These are phyloP conservation scores for Drosophila hawaiiensis DNA, from an alignment of 2,888 invertebrate species.

Conservation along the genomic window DNA sequence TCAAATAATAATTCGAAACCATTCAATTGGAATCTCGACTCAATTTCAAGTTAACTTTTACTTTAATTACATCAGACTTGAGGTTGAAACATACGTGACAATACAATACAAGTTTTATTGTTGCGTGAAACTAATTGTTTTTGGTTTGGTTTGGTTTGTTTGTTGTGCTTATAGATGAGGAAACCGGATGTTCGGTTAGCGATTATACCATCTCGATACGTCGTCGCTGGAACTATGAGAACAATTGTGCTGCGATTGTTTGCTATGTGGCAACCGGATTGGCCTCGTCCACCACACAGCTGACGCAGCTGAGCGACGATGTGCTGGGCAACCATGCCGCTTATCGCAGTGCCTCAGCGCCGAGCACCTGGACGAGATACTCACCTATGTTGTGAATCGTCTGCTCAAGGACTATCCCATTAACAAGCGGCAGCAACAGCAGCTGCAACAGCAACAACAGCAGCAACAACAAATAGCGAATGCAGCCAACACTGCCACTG, in stretches of 20 bases:
- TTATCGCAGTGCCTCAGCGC: conserved; percentile 85
- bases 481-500: conserved; percentile 24
- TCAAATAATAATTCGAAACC: too few relatives aligned
- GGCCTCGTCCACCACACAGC: conserved; percentile 85
- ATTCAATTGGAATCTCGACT: background rate
- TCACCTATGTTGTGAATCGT: conserved; percentile 86
- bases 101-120: background rate
- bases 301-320: conserved; percentile 85
- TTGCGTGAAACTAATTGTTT: background rate
- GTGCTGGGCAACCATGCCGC: conserved; percentile 82
- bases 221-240: conserved; percentile 95
- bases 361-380: conserved; percentile 86
- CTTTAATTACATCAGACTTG: background rate
- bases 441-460: conserved; percentile 33
- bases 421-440: conserved; percentile 68
- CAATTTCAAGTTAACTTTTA: background rate
- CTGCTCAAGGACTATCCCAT: conserved; percentile 86
- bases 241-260: conserved; percentile 93
- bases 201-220: conserved; percentile 93
- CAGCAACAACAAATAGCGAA: conserved; percentile 17
- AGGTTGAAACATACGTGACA: background rate
- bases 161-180: conserved; percentile 89
- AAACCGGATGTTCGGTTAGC: conserved; percentile 94
- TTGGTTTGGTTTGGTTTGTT: conserved; percentile 20
- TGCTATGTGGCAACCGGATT: conserved; percentile 91